phyloP scores from a whole-genome alignment of 2,113 vertebrate species.

The Microcebus jonahi region DNA sequence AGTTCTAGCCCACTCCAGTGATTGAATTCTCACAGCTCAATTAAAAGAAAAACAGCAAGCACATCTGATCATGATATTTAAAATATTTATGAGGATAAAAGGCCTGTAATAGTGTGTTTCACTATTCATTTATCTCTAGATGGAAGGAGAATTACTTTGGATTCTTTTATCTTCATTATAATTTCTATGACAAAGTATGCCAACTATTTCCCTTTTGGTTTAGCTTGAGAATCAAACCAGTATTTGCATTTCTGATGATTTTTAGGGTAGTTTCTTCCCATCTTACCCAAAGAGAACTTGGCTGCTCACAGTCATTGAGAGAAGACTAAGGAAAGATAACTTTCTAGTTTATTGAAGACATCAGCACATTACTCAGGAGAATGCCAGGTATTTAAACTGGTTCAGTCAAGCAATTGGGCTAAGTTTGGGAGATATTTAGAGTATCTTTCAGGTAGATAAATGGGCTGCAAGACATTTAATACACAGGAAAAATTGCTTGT shows the following conservation, averaged over 20 bases:
- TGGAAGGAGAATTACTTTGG: conserved; percentile 26
- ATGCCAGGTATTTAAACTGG: background rate
- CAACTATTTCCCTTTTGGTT: conserved; percentile 23
- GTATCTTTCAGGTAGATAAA: background rate
- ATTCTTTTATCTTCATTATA: conserved; percentile 4
- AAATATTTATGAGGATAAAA: conserved; percentile 69
- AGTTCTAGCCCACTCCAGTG: background rate
- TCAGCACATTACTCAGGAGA: background rate
- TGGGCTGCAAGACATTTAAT: background rate
- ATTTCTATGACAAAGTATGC: conserved; percentile 45
- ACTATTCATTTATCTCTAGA: conserved; percentile 52
- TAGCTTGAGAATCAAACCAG: conserved; percentile 23
- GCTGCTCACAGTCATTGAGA: background rate
- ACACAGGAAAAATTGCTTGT: background rate
- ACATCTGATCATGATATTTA: conserved; percentile 42
- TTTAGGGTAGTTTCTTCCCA: background rate
- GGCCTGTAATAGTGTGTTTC: background rate
- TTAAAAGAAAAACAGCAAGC: conserved; percentile 49
- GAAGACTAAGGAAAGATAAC: background rate
- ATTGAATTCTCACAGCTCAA: conserved; percentile 43
- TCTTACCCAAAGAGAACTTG: background rate
- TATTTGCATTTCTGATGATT: background rate
- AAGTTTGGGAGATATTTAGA: background rate
- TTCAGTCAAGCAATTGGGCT: background rate
- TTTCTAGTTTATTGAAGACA: background rate